Evolutionary conservation across 2,888 invertebrate species (phyloP).

Genomic region (Neria commutata): DNA sequence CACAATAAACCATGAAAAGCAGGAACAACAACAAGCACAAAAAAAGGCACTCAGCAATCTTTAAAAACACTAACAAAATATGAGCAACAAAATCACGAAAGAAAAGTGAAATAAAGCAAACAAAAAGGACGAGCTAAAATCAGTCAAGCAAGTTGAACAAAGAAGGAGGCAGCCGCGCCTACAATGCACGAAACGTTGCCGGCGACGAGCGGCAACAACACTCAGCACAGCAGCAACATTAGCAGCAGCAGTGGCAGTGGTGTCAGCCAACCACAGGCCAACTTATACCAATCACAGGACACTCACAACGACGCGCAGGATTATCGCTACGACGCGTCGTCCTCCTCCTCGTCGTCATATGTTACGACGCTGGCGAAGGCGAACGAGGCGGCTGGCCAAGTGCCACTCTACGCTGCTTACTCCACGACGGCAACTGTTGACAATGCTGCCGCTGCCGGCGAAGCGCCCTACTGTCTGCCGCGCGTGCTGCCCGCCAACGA

Average conservation of each 20-base stretch:
- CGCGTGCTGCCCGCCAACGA: conserved; percentile 14
- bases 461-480: background rate
- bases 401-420: too few species aligned
- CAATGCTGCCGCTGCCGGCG: conserved; percentile 3
- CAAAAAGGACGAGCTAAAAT: too few species aligned
- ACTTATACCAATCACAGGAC: too few species aligned
- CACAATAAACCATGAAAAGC: background rate
- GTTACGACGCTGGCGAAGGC: conserved; percentile 7
- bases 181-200: conserved; percentile 27
- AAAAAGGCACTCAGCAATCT: background rate
- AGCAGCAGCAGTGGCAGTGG: too few species aligned
- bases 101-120: too few species aligned
- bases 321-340: conserved; percentile 22
- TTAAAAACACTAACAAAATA: too few species aligned
- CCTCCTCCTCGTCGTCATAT: background rate
- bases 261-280: conserved; percentile 6
- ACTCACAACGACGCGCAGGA: too few species aligned
- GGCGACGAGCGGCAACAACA: conserved; percentile 12
- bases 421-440: conserved; percentile 18
- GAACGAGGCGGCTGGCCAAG: conserved; percentile 10
- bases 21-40: background rate
- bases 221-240: too few species aligned
- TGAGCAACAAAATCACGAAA: too few species aligned
- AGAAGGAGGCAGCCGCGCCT: background rate
- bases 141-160: background rate